A percentile compares a stretch with the other conserved stretches of the same genome.
Conservation (phyloP, 2,888 invertebrate species). For the Pegoplata infirma region DNA sequence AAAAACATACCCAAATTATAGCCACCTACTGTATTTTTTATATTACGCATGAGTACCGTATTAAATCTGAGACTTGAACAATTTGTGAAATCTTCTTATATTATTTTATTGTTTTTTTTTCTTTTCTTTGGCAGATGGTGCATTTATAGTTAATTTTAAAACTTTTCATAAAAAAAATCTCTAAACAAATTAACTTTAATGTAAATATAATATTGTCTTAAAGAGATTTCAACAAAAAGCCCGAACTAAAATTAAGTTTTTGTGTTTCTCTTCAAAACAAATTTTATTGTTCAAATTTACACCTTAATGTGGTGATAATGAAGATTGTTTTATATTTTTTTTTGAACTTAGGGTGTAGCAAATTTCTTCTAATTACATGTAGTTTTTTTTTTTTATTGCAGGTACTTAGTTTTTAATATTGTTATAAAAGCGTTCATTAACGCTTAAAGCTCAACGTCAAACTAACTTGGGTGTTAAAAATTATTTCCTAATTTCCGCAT, state of each 20-base stretch:
- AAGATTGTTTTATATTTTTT: too few relatives aligned
- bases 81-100: constrained; percentile 40
- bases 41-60: constrained; percentile 51
- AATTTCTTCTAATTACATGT: not conserved
- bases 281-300: constrained; percentile 26
- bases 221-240: constrained; percentile 20
- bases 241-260: constrained; percentile 2
- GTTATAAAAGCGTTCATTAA: not conserved
- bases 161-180: not conserved
- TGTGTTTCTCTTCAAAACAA: not conserved
- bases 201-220: constrained; percentile 23
- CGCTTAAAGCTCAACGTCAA: not conserved
- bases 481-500: too few relatives aligned
- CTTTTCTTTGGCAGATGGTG: not conserved
- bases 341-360: not conserved
- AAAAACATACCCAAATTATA: not conserved
- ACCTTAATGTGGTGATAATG: constrained; percentile 1
- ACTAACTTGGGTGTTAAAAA: not conserved
- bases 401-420: not conserved
- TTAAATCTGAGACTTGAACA: constrained; percentile 42
- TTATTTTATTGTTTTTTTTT: constrained; percentile 22
- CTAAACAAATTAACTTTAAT: constrained; percentile 41
- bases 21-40: constrained; percentile 22
- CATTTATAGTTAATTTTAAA: too few relatives aligned
- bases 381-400: not conserved